Percentiles rank a stretch among this genome's conserved stretches.
Conservation (phyloP, 2,888 invertebrate species). For the Lasioglossum morio region DNA sequence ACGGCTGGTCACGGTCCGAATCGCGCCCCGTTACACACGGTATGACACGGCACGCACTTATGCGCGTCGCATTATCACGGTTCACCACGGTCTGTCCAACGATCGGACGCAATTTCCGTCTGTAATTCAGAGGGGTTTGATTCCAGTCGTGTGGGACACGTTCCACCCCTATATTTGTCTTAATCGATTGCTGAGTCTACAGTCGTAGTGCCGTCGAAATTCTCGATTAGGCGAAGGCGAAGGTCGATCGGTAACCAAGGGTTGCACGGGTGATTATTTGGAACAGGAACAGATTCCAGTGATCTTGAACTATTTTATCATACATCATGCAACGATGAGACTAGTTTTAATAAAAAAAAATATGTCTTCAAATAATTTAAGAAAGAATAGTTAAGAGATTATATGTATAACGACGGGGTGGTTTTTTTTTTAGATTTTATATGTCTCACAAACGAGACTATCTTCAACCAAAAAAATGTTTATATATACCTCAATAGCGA, state of each 20-base stretch:
- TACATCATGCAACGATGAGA: not conserved
- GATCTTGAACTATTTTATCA: not conserved
- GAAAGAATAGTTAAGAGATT: not conserved
- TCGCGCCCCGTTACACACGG: conserved; percentile 21
- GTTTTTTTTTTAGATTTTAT: not conserved
- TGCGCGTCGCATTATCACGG: conserved; percentile 13
- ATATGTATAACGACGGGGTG: not conserved
- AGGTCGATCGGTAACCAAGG: not conserved
- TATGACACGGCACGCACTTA: not conserved
- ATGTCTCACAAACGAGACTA: not conserved
- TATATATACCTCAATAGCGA: not conserved
- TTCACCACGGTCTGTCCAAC: not conserved
- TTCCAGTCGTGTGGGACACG: not conserved
- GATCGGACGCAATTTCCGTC: not conserved
- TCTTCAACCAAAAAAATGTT: not conserved
- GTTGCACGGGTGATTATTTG: not conserved
- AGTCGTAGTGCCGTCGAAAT: not conserved
- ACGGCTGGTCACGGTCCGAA: conserved; percentile 43
- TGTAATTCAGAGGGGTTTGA: not conserved
- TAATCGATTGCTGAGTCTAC: not conserved
- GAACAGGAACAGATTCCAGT: not conserved
- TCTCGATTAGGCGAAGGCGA: not conserved
- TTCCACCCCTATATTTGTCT: not conserved
- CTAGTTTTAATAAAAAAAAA: not conserved
- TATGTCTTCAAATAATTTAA: not conserved